Evolutionary conservation across 2,113 vertebrate species (phyloP), one percentile per base, ranked within the genome.

Genomic region (Bos javanicus): DNA sequence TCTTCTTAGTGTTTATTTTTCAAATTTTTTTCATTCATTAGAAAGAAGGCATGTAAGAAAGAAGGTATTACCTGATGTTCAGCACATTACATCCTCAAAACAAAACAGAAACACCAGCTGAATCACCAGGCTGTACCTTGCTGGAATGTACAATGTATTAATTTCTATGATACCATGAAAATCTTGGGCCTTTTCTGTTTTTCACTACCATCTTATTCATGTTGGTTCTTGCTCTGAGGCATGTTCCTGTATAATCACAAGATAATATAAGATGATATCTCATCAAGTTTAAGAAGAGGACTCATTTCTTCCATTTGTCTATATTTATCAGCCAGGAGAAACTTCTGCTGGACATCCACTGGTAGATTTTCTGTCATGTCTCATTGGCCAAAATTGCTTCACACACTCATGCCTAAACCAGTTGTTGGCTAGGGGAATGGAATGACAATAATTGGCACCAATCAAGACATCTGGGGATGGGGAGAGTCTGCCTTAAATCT

Each of bases 1-100:
- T 7, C 56, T 88, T 54, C 39, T 82, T 91, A 94, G 57, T 88
- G 81, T 81, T 95, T 92, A 43, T 15, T 96, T 97, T 94, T 90
- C 46, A 81, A 67, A 17, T 30, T 17, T 82, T 96, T 94, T 83
- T 85, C 17, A 46, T 39, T 30, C 57, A 48, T 39, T 94, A 74
- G 43, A 90, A 96, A 89, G 81, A 92, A 84, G 30, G 23, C 26
- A 62, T 28, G 1, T 59, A 81, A 82, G 11, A 71, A 39, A 12
- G 6, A 76, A 43, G 23, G 23, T 43, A 76, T 76, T 43, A 15
- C 7, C 54, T 36, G 6, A 21, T 78, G n/a, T 78, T 64, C 30
- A 56, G 56, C 26, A n/a, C 10, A 60, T 95, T 84, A 64, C 21
- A 59, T 9, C 21, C 23, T 48, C 5, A 92, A 92, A 92, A 85